phyloP scores from a whole-genome alignment of 2,888 invertebrate species.

The Protophormia terraenovae region DNA sequence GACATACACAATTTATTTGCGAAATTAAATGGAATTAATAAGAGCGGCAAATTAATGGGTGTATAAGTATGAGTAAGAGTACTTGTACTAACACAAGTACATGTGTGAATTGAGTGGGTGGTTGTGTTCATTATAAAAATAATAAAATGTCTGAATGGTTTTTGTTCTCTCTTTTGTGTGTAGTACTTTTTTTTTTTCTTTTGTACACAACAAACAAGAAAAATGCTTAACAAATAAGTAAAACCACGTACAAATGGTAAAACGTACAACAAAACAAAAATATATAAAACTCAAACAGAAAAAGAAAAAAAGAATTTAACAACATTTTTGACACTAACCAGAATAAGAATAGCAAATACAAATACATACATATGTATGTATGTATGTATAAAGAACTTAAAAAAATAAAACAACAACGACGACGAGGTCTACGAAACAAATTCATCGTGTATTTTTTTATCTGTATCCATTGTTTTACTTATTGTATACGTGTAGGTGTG shows the following conservation, averaged over 20 bases:
- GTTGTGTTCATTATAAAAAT: slow-evolving; percentile 18
- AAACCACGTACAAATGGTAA: background rate
- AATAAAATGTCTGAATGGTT: background rate
- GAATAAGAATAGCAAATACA: background rate
- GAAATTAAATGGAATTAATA: slow-evolving; percentile 11
- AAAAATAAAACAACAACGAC: background rate
- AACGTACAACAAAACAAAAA: background rate
- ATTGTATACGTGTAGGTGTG: background rate
- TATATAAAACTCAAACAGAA: background rate
- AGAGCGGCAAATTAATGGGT: slow-evolving; percentile 22
- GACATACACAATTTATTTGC: slow-evolving; percentile 16
- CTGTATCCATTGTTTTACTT: slow-evolving; percentile 22
- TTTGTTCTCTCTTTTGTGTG: slow-evolving; percentile 5
- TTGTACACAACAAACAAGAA: background rate
- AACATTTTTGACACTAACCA: slow-evolving; percentile 37
- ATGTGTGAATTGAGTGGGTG: slow-evolving; percentile 30
- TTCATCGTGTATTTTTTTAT: slow-evolving; percentile 21
- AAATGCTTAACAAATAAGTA: background rate
- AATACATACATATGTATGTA: too few relatives aligned
- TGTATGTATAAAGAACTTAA: background rate
- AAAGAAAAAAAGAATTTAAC: background rate
- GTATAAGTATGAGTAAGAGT: slow-evolving; percentile 7
- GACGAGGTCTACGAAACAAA: slow-evolving; percentile 16
- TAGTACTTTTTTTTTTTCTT: too few relatives aligned
- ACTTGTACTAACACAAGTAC: background rate